Percentiles rank a stretch among this genome's conserved stretches.
phyloP scores from a whole-genome alignment of 2,113 vertebrate genomes.

The Vombatus ursinus region DNA sequence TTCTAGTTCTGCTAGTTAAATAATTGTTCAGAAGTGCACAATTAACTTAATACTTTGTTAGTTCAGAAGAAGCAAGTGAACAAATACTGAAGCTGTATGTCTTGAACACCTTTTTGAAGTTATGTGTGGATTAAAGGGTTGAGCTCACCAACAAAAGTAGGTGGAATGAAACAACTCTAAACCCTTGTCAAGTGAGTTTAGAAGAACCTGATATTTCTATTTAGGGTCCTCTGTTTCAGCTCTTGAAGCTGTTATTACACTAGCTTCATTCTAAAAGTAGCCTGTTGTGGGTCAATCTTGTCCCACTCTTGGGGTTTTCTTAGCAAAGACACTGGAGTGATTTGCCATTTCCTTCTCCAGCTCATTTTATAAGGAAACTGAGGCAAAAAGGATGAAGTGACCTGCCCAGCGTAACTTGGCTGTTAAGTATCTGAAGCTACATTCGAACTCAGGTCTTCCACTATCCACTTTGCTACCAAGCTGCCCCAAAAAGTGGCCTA shows the following conservation, averaged over 20 bases:
- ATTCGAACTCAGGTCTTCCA: not conserved
- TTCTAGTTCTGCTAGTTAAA: too few relatives aligned
- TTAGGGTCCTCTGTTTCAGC: not conserved
- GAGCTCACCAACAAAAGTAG: slow-evolving; percentile 27
- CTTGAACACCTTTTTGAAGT: not conserved
- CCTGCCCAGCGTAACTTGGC: not conserved
- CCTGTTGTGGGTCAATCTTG: not conserved
- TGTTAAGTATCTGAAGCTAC: not conserved
- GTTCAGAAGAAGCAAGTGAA: not conserved
- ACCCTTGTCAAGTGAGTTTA: not conserved
- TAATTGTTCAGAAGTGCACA: not conserved
- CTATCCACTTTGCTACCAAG: too few relatives aligned
- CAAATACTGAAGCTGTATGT: slow-evolving; percentile 33
- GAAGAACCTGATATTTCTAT: not conserved
- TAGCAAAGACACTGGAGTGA: not conserved
- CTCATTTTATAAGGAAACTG: not conserved
- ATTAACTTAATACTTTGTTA: slow-evolving; percentile 43
- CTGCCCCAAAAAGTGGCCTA: too few relatives aligned
- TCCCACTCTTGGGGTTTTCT: too few relatives aligned
- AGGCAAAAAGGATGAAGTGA: not conserved
- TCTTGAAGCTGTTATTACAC: slow-evolving; percentile 11
- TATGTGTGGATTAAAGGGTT: slow-evolving; percentile 31
- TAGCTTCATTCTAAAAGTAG: slow-evolving; percentile 34
- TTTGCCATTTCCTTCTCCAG: not conserved
- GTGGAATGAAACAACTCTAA: slow-evolving; percentile 12